Evolutionary conservation across 2,888 invertebrate species (phyloP).

Genomic region (Archaeoteleia sp.): DNA sequence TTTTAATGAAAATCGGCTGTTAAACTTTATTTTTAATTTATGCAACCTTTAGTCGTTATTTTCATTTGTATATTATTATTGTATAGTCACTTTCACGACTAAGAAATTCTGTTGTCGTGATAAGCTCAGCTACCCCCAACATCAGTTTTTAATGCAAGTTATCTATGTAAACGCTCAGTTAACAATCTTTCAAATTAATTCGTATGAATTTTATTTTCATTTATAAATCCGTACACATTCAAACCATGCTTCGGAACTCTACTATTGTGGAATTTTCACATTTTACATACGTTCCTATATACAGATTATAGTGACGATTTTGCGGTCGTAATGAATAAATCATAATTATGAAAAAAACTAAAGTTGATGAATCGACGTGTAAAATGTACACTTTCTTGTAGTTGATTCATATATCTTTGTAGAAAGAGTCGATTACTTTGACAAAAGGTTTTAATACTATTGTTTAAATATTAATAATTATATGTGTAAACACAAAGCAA

Average conservation of each 20-base stretch:
- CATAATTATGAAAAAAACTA: constrained; percentile 7
- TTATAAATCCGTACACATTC: constrained; percentile 44
- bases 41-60: background rate
- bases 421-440: too few species aligned
- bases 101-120: constrained; percentile 24
- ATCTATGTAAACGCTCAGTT: constrained; percentile 48
- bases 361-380: too few species aligned
- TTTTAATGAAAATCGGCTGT: too few species aligned
- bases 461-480: too few species aligned
- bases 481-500: too few species aligned
- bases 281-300: constrained; percentile 35
- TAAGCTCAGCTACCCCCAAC: constrained; percentile 30
- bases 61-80: constrained; percentile 31
- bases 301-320: constrained; percentile 22
- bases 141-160: constrained; percentile 25
- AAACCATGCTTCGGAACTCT: constrained; percentile 30
- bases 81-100: constrained; percentile 30
- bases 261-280: constrained; percentile 22
- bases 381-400: too few species aligned
- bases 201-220: constrained; percentile 31
- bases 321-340: constrained; percentile 19
- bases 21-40: background rate
- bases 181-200: constrained; percentile 48
- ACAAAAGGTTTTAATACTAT: too few species aligned
- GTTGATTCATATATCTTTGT: too few species aligned